These are phyloP conservation scores for Napeogenes sylphis DNA, from an alignment of 2,888 invertebrate species.

Conservation along the genomic window DNA sequence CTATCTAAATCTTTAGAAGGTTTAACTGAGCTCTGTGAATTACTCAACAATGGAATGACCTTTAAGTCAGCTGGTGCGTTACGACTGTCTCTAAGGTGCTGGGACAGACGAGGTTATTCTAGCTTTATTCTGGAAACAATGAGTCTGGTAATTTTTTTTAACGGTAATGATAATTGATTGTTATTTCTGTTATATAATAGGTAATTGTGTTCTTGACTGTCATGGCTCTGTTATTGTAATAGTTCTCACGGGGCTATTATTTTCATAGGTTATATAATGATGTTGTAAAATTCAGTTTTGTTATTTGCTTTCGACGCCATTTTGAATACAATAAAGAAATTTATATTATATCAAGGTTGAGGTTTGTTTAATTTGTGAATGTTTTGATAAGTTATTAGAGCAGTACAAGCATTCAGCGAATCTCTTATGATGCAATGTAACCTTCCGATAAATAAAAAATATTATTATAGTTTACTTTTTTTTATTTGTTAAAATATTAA, in stretches of 20 bases:
- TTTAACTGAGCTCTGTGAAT: background rate
- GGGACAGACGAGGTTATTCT: too few relatives aligned
- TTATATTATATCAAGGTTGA: background rate
- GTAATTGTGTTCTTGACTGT: too few relatives aligned
- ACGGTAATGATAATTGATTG: too few relatives aligned
- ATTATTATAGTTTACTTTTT: background rate
- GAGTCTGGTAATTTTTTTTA: too few relatives aligned
- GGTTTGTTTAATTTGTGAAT: background rate
- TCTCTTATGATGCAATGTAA: slow-evolving; percentile 65
- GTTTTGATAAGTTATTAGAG: slow-evolving; percentile 56
- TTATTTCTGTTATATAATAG: too few relatives aligned
- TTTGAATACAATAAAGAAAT: too few relatives aligned
- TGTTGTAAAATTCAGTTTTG: too few relatives aligned
- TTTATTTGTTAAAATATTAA: too few relatives aligned
- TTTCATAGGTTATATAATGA: too few relatives aligned
- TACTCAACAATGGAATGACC: slow-evolving; percentile 26
- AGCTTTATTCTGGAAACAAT: background rate
- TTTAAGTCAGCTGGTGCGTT: slow-evolving; percentile 30
- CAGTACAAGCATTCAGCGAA: slow-evolving; percentile 61
- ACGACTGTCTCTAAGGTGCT: slow-evolving; percentile 8
- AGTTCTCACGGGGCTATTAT: too few relatives aligned
- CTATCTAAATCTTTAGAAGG: slow-evolving; percentile 4
- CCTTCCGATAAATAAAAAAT: slow-evolving; percentile 35
- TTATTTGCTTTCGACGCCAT: too few relatives aligned
- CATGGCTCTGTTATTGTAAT: too few relatives aligned